Base-by-base conservation (phyloP, 37 sponge, comb jelly and placozoan genomes). In the Trichoplax adhaerens region DNA sequence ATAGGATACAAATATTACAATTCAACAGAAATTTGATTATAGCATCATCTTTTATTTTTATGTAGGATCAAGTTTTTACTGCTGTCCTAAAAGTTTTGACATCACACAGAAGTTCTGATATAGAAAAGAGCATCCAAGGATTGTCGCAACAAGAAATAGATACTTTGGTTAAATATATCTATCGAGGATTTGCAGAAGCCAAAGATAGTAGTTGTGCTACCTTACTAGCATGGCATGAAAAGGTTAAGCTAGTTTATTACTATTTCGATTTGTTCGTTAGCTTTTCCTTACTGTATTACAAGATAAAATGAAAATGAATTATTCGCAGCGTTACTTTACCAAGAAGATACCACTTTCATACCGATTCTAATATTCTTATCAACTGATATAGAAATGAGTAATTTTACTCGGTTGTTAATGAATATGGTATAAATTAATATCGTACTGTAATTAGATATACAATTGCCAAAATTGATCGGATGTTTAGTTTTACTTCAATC, bases 141-240 rank as follows among this genome's bases (percentile, higher is more conserved):
- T 83, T 97, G n/a, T 47, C 66, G 61, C 59, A 58, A 8, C 83
- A 82, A 47, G 82, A 97, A 64, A 62, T 84, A 54, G 99, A 97
- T 53, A 72, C 84, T 46, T 83, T 97, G 47, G 86, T 97, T 87
- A 97, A 97, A 70, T 97, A 92, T 75, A 74, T 97, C 65, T 97
- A 97, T 77, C 84, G 90, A 4, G 99, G 94, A 5, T 97, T 97
- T 81, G 72, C 87, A 50, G 70, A 77, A 56, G 87, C 90, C n/a
- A 83, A 89, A n/a, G 99, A 97, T 67, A 97, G 92, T 64, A 84
- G 87, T 29, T 87, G 87, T 74, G 90, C 90, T 1, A 81, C 83
- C 5, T 80, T 97, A 3, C 85, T 97, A n/a, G 76, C 74, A 49
- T 97, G 94, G 94, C 99, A 97, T 58, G 90, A 97, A 66, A 81